Evolutionary conservation across 1,140 invertebrate species (phyloP).

Genomic region (Manduca sexta): DNA sequence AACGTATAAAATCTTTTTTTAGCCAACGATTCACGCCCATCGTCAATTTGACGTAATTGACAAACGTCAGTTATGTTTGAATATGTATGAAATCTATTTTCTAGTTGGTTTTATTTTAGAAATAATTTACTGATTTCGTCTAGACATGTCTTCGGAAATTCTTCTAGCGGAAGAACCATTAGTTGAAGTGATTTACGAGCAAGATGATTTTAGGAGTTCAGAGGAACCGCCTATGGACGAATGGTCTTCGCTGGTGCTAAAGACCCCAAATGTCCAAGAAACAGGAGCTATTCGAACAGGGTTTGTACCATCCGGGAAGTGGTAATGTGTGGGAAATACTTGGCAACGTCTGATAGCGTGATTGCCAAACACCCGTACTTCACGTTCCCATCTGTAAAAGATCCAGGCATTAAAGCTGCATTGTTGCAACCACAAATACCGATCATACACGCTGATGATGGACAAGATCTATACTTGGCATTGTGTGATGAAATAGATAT

Average conservation of each 20-base stretch:
- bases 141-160: constrained; percentile 28
- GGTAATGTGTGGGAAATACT: constrained; percentile 46
- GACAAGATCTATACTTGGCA: constrained; percentile 55
- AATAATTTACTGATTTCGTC: not conserved
- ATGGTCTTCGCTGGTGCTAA: constrained; percentile 44
- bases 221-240: constrained; percentile 44
- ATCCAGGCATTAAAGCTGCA: constrained; percentile 67
- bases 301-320: constrained; percentile 39
- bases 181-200: too few species aligned
- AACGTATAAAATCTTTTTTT: not conserved
- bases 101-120: not conserved
- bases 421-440: constrained; percentile 49
- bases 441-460: constrained; percentile 49
- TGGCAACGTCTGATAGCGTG: constrained; percentile 61
- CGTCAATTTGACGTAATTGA: constrained; percentile 12
- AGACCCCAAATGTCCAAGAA: constrained; percentile 31
- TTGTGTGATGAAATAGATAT: constrained; percentile 60
- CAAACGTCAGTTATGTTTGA: too few species aligned
- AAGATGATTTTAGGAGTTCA: constrained; percentile 29
- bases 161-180: constrained; percentile 10
- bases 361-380: constrained; percentile 63
- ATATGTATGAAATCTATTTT: too few species aligned
- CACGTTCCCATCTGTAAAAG: constrained; percentile 60
- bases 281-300: constrained; percentile 24
- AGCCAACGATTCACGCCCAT: not conserved